Evolutionary conservation across 2,113 vertebrate genomes (phyloP), one percentile per base, ranked within the genome.

Genomic region (Trachemys scripta): DNA sequence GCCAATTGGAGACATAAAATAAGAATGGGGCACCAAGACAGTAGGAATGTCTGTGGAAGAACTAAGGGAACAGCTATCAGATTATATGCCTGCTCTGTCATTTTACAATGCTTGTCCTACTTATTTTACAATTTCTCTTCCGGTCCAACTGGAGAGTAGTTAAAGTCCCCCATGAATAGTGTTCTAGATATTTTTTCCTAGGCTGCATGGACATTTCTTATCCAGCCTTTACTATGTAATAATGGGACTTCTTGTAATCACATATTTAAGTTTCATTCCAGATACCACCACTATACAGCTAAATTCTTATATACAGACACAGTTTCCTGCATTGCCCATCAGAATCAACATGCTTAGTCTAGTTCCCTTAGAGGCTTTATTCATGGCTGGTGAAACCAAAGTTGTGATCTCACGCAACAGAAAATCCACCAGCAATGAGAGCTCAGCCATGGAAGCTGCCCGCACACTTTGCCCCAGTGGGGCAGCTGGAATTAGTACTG

Each of bases 121-220:
- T 69, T 90, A 75, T 79, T 78, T 57, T 81, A 27, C 24, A 54
- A 79, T 95, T 93, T 83, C 84, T 83, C 13, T 78, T 95, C n/a
- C 19, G 87, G 16, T 75, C 90, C 76, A 27, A 11, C 45, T 45
- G 6, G 45, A 78, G 10, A 78, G 7, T 78, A n/a, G 10, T 72
- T 72, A 47, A 47, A 47, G 13, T 78, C 42, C 42, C 42, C 13
- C 12, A 29, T 72, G 9, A 72, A 9, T 38, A 38, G 65, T 10
- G 17, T 72, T 72, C 57, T 72, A 20, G 35, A 69, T n/a, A 20
- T 69, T 17, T 69, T 69, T 69, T n/a, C 65, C 65, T 72, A 35
- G 35, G 17, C n/a, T 78, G 42, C 12, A 47, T 27, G 75, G 11
- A 27, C 75, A 47, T 78, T 78, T 75, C 22, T 24, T 47, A 78